These are phyloP conservation scores for Drosophila ustulata DNA, from an alignment of 2,888 invertebrate genomes.

Conservation along the genomic window DNA sequence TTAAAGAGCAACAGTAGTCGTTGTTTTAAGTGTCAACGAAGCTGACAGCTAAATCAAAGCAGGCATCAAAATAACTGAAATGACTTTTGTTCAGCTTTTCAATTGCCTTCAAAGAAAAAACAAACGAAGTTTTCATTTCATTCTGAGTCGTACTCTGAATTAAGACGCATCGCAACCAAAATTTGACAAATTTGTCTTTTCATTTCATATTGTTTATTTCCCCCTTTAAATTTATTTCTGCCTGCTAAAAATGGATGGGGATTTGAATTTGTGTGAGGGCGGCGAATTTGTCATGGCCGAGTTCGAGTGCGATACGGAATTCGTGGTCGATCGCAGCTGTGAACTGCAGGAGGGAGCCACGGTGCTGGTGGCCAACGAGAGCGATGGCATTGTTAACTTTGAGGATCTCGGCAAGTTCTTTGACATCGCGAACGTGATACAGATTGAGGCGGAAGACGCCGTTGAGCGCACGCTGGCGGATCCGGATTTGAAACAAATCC, in stretches of 20 bases:
- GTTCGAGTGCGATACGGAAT: constrained; percentile 50
- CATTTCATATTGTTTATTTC: neutral
- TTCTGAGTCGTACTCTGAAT: constrained; percentile 17
- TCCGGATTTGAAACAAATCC: constrained; percentile 55
- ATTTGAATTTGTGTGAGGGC: constrained; percentile 12
- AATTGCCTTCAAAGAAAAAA: neutral
- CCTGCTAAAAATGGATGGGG: constrained; percentile 22
- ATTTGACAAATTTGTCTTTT: neutral
- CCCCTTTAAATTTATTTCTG: neutral
- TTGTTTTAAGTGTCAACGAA: neutral
- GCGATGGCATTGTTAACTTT: constrained; percentile 38
- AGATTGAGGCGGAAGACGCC: constrained; percentile 39
- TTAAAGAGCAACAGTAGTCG: too few species aligned
- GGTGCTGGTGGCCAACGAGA: constrained; percentile 57
- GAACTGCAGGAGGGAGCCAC: constrained; percentile 56
- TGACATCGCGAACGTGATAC: constrained; percentile 15
- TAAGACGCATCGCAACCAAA: constrained; percentile 15
- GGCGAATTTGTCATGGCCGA: constrained; percentile 61
- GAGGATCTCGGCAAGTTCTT: constrained; percentile 50
- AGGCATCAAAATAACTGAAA: neutral
- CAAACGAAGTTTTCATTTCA: constrained; percentile 4
- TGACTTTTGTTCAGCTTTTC: neutral
- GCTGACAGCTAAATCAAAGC: neutral
- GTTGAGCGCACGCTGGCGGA: constrained; percentile 64
- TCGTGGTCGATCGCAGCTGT: constrained; percentile 20